Percentiles rank a stretch among this genome's conserved stretches.
Evolutionary conservation across 1,140 invertebrate species (phyloP).

Genomic region (Eciton burchellii): DNA sequence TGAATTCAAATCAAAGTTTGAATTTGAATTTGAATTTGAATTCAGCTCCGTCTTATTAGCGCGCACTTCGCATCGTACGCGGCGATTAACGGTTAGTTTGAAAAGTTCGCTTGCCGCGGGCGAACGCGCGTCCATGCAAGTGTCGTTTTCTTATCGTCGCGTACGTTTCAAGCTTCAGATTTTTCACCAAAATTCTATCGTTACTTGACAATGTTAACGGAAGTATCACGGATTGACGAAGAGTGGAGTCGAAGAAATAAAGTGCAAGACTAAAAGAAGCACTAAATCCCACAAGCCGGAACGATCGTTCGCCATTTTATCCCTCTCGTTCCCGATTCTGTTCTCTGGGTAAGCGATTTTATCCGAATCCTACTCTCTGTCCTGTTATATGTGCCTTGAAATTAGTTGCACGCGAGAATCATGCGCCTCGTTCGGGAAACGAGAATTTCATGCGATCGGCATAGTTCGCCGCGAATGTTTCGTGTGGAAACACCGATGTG

Average conservation of each 20-base stretch:
- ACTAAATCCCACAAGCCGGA: no score
- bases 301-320: neutral
- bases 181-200: neutral
- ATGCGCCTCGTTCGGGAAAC: neutral
- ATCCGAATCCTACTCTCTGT: neutral
- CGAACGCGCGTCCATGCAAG: neutral
- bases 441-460: conserved; percentile 9
- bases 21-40: no score
- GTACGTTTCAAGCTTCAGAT: neutral
- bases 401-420: neutral
- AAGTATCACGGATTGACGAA: neutral
- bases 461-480: neutral
- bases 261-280: no score
- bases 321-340: neutral
- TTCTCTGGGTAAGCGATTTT: neutral
- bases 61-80: no score
- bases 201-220: neutral
- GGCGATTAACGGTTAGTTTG: neutral
- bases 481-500: no score
- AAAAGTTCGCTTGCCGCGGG: neutral
- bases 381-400: neutral
- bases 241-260: no score
- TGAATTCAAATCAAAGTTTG: no score
- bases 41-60: no score
- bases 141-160: neutral